A percentile compares a stretch with the other conserved stretches of the same genome.
Evolutionary conservation across 2,113 vertebrate genomes (phyloP).

Genomic region (Cavia porcellus): DNA sequence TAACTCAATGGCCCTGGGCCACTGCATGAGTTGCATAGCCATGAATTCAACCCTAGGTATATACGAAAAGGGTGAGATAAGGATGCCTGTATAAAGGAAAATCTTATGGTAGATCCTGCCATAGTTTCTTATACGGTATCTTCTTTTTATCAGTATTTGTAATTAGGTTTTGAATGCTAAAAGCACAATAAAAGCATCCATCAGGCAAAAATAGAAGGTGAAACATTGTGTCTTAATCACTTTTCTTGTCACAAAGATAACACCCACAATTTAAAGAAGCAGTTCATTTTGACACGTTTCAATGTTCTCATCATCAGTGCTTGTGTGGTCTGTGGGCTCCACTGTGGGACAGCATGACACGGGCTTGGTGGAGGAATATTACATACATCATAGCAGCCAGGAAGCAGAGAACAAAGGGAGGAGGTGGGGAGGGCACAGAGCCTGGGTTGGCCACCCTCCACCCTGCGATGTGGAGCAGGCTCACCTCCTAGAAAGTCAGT

Average conservation of each 20-base stretch:
- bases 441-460: background rate
- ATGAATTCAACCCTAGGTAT: background rate
- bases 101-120: background rate
- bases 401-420: background rate
- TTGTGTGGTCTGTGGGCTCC: background rate
- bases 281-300: background rate
- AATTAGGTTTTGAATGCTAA: constrained; percentile 12
- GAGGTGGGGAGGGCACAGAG: background rate
- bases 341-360: background rate
- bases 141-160: background rate
- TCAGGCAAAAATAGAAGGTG: background rate
- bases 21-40: background rate
- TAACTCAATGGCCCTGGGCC: background rate
- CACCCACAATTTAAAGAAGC: background rate
- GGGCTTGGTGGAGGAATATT: background rate
- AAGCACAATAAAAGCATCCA: background rate
- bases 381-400: background rate
- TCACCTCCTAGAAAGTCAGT: background rate
- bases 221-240: background rate
- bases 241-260: background rate
- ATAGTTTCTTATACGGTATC: background rate
- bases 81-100: background rate
- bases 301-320: background rate
- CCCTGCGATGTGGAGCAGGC: background rate
- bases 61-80: background rate